Conservation (phyloP, 1,140 invertebrate genomes). For the Nymphalis io region DNA sequence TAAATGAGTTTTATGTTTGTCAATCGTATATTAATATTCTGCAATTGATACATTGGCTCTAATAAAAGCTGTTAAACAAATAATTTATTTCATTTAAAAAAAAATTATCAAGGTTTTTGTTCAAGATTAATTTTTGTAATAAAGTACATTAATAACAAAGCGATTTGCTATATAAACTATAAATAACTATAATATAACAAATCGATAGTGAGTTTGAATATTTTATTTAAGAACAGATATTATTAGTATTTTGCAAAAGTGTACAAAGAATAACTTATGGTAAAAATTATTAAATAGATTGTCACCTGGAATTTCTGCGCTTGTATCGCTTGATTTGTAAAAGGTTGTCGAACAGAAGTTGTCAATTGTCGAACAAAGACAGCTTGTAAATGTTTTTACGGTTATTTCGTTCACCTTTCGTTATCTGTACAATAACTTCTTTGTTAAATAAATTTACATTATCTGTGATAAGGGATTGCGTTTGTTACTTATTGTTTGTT, state of each 20-base stretch:
- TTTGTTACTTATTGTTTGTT: conserved; percentile 34
- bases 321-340: background rate
- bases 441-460: conserved; percentile 13
- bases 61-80: too few relatives aligned
- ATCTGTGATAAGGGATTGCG: conserved; percentile 31
- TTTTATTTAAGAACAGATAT: too few relatives aligned
- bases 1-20: background rate
- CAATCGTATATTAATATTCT: too few relatives aligned
- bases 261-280: too few relatives aligned
- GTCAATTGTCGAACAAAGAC: conserved; percentile 30
- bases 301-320: conserved; percentile 20
- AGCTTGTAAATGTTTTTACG: conserved; percentile 30
- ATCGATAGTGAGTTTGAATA: too few relatives aligned
- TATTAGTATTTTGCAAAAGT: too few relatives aligned
- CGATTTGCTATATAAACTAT: too few relatives aligned
- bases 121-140: too few relatives aligned
- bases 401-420: conserved; percentile 31
- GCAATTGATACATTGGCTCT: too few relatives aligned
- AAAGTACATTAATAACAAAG: background rate
- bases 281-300: background rate
- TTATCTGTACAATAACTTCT: conserved; percentile 10
- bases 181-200: too few relatives aligned
- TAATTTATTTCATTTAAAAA: too few relatives aligned
- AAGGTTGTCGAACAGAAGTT: conserved; percentile 26
- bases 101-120: too few relatives aligned